Base-by-base conservation (phyloP, 2,888 invertebrate species). In the Cephus pulcher region DNA sequence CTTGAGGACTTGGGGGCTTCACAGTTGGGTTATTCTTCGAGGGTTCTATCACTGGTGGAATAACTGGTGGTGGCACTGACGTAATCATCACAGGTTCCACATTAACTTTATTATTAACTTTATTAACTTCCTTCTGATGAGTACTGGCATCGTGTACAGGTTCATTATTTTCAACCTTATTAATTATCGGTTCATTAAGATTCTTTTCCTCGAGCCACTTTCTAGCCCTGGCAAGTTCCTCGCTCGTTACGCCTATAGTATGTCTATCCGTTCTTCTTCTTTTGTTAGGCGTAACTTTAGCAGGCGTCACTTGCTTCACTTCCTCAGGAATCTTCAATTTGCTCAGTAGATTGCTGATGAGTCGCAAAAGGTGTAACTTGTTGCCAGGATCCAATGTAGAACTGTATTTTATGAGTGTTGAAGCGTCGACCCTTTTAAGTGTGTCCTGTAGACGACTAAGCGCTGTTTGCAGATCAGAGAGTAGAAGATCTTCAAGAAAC, bases 171-270 rank as follows among this genome's bases (percentile, higher is more conserved):
- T 33, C 32, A 32, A 71, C 71, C 71, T 33, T 32, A 71, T 71
- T 71, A 11, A 9, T 68, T 37, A 15, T 78, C 79, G 15, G 30
- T 12, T 34, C 23, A 34, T 33, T 86, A 82, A 76, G 73, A 34
- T 79, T 84, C 74, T 85, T 93, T 85, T 95, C 94, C 90, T 96
- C 95, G 83, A 97, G 94, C 87, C 96, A 94, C 79, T 95, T 94
- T 74, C 97, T 93, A 0, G 97, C 97, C 85, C 95, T 95, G 3
- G 95, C 96, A 35, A 97, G 91, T 87, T 97, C 97, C 89, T 96
- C 96, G 73, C 94, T 94, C 69, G 96, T 96, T 32, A 97, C 97
- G 74, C 96, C 97, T 34, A 97, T 96, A 0, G 97, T 97, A 90
- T 97, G 96, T 0, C 97, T 92, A 74, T 94, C 94, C 81, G 95